A percentile compares a stretch with the other conserved stretches of the same genome.
These are phyloP conservation scores for Epiblema foenella DNA, from an alignment of 2,888 invertebrate species.

Conservation along the genomic window DNA sequence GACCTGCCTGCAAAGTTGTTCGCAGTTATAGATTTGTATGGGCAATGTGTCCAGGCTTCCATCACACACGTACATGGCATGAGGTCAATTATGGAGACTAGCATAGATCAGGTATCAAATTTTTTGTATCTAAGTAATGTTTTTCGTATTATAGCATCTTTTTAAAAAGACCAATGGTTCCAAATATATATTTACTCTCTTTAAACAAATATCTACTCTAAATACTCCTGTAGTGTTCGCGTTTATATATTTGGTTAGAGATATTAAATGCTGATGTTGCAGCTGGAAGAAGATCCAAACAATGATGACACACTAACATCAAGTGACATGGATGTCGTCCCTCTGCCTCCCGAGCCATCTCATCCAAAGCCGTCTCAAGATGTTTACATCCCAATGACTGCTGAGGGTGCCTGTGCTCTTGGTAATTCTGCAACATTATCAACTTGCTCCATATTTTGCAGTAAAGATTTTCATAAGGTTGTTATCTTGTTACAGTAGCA, in stretches of 20 bases:
- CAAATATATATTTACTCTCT: too few species aligned
- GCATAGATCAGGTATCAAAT: slow-evolving; percentile 65
- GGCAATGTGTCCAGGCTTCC: slow-evolving; percentile 96
- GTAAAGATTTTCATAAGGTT: slow-evolving; percentile 8
- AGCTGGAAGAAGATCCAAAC: slow-evolving; percentile 69
- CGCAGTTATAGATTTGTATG: slow-evolving; percentile 97
- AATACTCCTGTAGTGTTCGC: too few species aligned
- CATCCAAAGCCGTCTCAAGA: slow-evolving; percentile 55
- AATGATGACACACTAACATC: slow-evolving; percentile 67
- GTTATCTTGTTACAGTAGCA: slow-evolving; percentile 57
- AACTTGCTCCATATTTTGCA: slow-evolving; percentile 10
- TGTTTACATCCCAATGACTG: slow-evolving; percentile 61
- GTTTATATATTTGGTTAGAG: too few species aligned
- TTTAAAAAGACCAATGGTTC: too few species aligned
- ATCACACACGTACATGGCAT: slow-evolving; percentile 64
- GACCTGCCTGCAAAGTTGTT: slow-evolving; percentile 91
- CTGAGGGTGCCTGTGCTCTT: slow-evolving; percentile 63
- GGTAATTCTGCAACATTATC: slow-evolving; percentile 51
- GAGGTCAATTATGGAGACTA: slow-evolving; percentile 63
- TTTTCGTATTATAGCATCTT: too few species aligned
- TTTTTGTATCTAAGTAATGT: background rate
- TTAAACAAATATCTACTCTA: too few species aligned
- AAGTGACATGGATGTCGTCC: slow-evolving; percentile 60
- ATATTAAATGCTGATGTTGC: slow-evolving; percentile 23
- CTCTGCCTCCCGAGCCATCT: slow-evolving; percentile 50